A percentile compares a stretch with the other conserved stretches of the same genome.
Conservation (phyloP, 2,888 invertebrate species). For the Altica lythri region DNA sequence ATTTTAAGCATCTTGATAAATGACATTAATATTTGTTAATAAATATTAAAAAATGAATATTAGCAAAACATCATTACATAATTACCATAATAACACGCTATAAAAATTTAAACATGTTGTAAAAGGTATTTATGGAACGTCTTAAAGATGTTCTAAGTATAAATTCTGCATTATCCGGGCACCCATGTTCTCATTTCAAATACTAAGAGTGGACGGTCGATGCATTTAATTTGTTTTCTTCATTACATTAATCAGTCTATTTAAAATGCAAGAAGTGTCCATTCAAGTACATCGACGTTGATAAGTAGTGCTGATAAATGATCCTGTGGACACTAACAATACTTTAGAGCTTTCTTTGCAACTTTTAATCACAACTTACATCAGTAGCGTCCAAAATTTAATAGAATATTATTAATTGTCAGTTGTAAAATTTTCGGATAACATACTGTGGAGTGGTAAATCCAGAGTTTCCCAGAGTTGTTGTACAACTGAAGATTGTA, state of each 20-base stretch:
- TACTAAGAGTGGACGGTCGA: constrained; percentile 7
- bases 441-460: too few relatives aligned
- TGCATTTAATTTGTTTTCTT: constrained; percentile 35
- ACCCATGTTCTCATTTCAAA: constrained; percentile 31
- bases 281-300: constrained; percentile 36
- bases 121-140: constrained; percentile 17
- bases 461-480: too few relatives aligned
- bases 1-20: too few relatives aligned
- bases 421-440: too few relatives aligned
- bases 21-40: too few relatives aligned
- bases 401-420: too few relatives aligned
- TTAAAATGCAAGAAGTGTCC: constrained; percentile 39
- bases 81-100: constrained; percentile 9
- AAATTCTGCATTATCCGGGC: constrained; percentile 29
- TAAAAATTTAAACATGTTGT: constrained; percentile 8
- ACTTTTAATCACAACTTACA: constrained; percentile 29
- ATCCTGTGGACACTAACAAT: constrained; percentile 36
- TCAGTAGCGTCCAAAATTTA: constrained; percentile 17
- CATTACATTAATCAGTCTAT: constrained; percentile 36
- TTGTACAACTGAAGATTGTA: too few relatives aligned
- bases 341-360: constrained; percentile 33
- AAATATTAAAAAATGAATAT: too few relatives aligned
- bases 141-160: constrained; percentile 16
- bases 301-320: constrained; percentile 39
- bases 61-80: constrained; percentile 12